Evolutionary conservation across 35 echinoderm and acorn worm genomes (phyloP), one percentile per base, ranked within the genome.

Genomic region (Lytechinus variegatus): DNA sequence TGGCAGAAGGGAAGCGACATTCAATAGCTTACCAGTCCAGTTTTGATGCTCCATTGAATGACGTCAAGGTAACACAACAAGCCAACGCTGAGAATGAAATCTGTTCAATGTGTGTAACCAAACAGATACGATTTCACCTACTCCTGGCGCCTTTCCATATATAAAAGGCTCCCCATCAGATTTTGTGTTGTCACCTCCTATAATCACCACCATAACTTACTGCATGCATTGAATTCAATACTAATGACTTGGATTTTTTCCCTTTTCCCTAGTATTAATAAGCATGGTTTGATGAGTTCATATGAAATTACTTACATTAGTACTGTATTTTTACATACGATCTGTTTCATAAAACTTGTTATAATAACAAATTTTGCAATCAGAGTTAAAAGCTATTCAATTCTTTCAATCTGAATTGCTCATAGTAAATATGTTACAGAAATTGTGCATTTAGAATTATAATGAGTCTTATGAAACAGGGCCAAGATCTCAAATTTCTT

Each of bases 31-130:
- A 53, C 29, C 52, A 90, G 28, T 55, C 92, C 92, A 57, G 92
- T 93, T 57, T 55, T 57, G 92, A 93, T 93, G 52, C 54, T 54
- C 92, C 92, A 54, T 27, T 54, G 54, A 55, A 57, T 93, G 92
- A 93, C 92, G 55, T 93, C 55, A 93, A 93, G 92, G 92, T 93
- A 93, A 93, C 54, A 93, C 92, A 93, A 93, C 55, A 93, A 93
- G 92, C 52, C 52, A 24, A 14, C 54, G 88, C 88, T 55, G 54
- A 54, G 92, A 93, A 54, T 55, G 92, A 93, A 93, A 57, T 93
- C 92, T 90, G 92, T 93, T 57, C 55, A 55, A 11, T 55, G 92
- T 93, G 92, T 93, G 92, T 28, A 54, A 55, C 92, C 92, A 93
- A 54, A 93, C 55, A 57, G 92, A 93, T 57, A 93, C 54, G 55